These are phyloP conservation scores for Zaprionus nigranus DNA, from an alignment of 1,140 invertebrate genomes.

Conservation along the genomic window DNA sequence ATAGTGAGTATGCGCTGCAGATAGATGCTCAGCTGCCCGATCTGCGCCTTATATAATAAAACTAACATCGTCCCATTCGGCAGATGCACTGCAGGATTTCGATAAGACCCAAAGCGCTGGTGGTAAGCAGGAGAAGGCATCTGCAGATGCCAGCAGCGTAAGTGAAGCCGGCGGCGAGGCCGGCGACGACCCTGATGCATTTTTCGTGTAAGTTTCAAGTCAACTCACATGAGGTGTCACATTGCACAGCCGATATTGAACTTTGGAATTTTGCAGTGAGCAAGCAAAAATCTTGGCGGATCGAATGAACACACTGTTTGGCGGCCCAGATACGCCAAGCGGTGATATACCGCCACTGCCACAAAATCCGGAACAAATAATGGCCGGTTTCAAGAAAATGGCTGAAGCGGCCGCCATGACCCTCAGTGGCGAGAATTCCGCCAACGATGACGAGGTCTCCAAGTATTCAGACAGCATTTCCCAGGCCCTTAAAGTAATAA, in stretches of 20 bases:
- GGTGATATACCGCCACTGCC: constrained; percentile 75
- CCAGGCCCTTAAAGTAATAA: constrained; percentile 68
- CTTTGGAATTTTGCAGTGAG: constrained; percentile 69
- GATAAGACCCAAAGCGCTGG: constrained; percentile 67
- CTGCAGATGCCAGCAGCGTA: constrained; percentile 27
- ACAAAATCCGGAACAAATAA: constrained; percentile 78
- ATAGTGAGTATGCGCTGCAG: constrained; percentile 81
- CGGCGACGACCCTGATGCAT: constrained; percentile 61
- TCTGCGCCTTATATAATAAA: constrained; percentile 50
- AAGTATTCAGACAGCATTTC: constrained; percentile 84
- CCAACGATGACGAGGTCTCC: constrained; percentile 74
- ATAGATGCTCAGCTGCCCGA: constrained; percentile 3
- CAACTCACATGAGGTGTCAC: not conserved
- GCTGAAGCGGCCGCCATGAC: constrained; percentile 81
- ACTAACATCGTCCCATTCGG: not conserved
- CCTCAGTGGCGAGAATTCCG: constrained; percentile 72
- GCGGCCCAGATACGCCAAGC: constrained; percentile 70
- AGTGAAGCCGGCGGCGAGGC: constrained; percentile 18
- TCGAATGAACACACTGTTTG: constrained; percentile 80
- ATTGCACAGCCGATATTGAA: constrained; percentile 32
- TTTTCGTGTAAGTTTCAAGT: constrained; percentile 69
- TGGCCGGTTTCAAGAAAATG: constrained; percentile 83
- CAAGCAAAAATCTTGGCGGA: constrained; percentile 82
- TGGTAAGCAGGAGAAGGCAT: constrained; percentile 38
- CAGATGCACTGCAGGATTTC: constrained; percentile 86